Evolutionary conservation across 2,113 vertebrate genomes (phyloP), one percentile per base, ranked within the genome.

Genomic region (Vombatus ursinus): DNA sequence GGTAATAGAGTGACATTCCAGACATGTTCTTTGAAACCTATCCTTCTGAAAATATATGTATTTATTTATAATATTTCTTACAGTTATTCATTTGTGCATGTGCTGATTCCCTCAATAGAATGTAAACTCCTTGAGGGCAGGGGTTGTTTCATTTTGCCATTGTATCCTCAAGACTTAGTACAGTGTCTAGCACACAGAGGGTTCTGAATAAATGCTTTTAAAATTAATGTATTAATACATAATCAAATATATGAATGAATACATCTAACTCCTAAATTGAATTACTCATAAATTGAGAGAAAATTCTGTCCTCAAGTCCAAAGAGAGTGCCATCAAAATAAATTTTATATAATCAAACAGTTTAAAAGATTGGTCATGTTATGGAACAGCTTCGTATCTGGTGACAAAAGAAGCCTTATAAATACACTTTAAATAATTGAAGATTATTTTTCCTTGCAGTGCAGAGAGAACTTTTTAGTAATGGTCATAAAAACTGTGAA

Each of bases 281-380:
- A 84, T 44, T 44, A 8, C 2, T 94, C 49, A 25, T 0, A 90
- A 77, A 22, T 19, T 93, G 57, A 92, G 57, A 93, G 37, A 91
- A 90, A 93, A 95, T 89, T 96, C 94, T 96, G 89, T 96, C 94
- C 89, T 93, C 2, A 2, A 52, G 52, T 96, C 51, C 89, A 37
- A 92, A 94, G 28, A 91, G 95, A 96, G 96, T 93, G 16, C 50
- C 95, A 44, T 52, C 96, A 50, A 94, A 95, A 95, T 92, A 54
- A 25, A 89, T 92, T 97, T 97, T 93, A 22, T 54, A 95, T 96
- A 94, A 94, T 91, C 51, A 61, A 89, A 50, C 3, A 9, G 61
- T 95, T 96, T 94, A 48, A 90, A 11, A 92, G 89, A 95, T 24
- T 96, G 93, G 95, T 93, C 96, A 68, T 91, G 37, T 37, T 91